A percentile compares a stretch with the other conserved stretches of the same genome.
phyloP scores from a whole-genome alignment of 2,113 vertebrate genomes.

The Ageneiosus marmoratus region DNA sequence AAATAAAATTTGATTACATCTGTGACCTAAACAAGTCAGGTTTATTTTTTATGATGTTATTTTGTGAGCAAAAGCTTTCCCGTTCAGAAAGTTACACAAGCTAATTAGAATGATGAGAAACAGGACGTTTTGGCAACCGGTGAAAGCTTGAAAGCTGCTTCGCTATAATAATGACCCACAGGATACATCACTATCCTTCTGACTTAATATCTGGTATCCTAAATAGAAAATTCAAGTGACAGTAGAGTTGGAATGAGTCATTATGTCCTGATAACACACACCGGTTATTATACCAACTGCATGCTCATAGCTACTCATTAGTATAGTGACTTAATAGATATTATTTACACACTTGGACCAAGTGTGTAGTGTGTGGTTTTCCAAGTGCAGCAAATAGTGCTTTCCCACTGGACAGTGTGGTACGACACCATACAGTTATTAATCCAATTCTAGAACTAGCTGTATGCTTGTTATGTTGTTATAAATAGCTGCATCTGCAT shows the following conservation, averaged over 20 bases:
- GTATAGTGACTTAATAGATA: not conserved
- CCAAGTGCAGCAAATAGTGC: not conserved
- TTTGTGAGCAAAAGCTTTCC: not conserved
- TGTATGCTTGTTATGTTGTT: not conserved
- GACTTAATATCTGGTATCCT: not conserved
- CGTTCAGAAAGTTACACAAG: not conserved
- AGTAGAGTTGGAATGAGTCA: not conserved
- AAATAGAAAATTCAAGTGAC: not conserved
- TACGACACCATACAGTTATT: not conserved
- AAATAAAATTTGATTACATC: constrained; percentile 6
- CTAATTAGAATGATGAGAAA: not conserved
- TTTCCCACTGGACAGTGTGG: not conserved
- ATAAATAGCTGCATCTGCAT: not conserved
- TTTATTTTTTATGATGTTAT: not conserved
- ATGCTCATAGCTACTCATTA: not conserved
- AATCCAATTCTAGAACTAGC: not conserved
- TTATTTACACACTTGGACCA: not conserved
- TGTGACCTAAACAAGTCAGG: not conserved
- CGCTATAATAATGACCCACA: not conserved
- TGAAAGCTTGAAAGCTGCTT: not conserved
- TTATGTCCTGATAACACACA: not conserved
- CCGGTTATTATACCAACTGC: not conserved
- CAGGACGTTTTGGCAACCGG: not conserved
- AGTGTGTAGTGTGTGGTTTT: not conserved
- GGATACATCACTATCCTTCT: not conserved